Evolutionary conservation across 2,888 invertebrate genomes (phyloP), one percentile per base, ranked within the genome.

Genomic region (Brenthis daphne): DNA sequence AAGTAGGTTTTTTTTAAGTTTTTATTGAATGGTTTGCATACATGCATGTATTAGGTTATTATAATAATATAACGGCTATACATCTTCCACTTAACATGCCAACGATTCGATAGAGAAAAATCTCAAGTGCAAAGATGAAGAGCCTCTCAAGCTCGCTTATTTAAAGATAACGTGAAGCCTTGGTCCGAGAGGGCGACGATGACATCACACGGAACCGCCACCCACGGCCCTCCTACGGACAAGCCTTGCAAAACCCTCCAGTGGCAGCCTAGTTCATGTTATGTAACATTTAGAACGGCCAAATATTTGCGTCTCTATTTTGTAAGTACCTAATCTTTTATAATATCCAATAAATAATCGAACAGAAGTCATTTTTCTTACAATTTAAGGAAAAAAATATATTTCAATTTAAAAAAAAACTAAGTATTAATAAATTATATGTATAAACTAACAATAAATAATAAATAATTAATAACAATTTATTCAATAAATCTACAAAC

Each of bases 151-250:
- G 60, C 58, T 57, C 65, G 69, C 64, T 57, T 69, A 63, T 63
- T 72, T 74, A 70, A 75, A 66, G 66, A 76, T 65, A 53, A 64
- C 50, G 51, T 75, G 74, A 75, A 77, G 77, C 74, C 75, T 73
- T 77, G 65, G 75, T 65, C 68, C 72, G 48, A 68, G 75, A 77
- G 77, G 78, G 80, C 80, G 80, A 79, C 80, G 85, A 87, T 92
- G 92, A 92, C 90, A 90, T 90, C 90, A 90, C 83, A 85, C 87
- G 87, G 87, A 90, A 89, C 87, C 82, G 71, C 79, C 85, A 77
- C 91, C 91, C 89, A 90, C 91, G 75, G 74, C 74, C 81, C 87
- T 77, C 92, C 92, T 81, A 90, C 91, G 65, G 57, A 74, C 77
- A 80, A 88, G 85, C 88, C 90, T 90, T 91, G 89, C 88, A 82